Conservation (phyloP, 2,888 invertebrate genomes). For the Macaria notata region DNA sequence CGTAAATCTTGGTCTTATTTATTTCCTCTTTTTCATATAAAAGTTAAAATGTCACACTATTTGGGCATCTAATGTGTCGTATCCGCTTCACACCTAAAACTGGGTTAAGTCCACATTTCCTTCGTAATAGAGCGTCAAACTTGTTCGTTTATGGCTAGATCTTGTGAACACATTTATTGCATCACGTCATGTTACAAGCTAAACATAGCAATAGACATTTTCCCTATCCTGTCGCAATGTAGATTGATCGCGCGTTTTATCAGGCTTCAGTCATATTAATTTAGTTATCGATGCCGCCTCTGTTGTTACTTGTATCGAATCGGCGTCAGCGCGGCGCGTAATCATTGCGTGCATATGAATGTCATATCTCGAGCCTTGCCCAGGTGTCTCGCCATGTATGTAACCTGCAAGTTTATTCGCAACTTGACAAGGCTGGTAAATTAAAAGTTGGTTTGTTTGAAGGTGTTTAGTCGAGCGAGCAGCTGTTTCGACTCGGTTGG, state of each 20-base stretch:
- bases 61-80: conserved; percentile 39
- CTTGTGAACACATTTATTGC: conserved; percentile 8
- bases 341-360: conserved; percentile 59
- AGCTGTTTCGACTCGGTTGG: conserved; percentile 61
- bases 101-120: conserved; percentile 37
- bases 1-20: conserved; percentile 2
- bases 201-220: conserved; percentile 7
- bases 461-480: conserved; percentile 38
- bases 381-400: conserved; percentile 69
- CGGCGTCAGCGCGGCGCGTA: conserved; percentile 44
- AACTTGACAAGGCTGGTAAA: conserved; percentile 62
- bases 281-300: conserved; percentile 42
- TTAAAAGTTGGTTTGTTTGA: conserved; percentile 44
- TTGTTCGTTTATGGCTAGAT: no score
- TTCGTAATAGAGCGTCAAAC: conserved; percentile 16
- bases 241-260: conserved; percentile 23
- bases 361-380: conserved; percentile 69
- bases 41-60: conserved; percentile 20
- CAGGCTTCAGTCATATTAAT: conserved; percentile 18
- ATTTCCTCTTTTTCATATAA: not conserved
- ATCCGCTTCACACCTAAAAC: conserved; percentile 43
- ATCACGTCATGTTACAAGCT: conserved; percentile 12
- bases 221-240: conserved; percentile 18
- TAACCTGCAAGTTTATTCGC: conserved; percentile 69
- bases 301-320: conserved; percentile 39